Evolutionary conservation across 2,888 invertebrate genomes (phyloP).

Genomic region (Minunthozetes semirufus): DNA sequence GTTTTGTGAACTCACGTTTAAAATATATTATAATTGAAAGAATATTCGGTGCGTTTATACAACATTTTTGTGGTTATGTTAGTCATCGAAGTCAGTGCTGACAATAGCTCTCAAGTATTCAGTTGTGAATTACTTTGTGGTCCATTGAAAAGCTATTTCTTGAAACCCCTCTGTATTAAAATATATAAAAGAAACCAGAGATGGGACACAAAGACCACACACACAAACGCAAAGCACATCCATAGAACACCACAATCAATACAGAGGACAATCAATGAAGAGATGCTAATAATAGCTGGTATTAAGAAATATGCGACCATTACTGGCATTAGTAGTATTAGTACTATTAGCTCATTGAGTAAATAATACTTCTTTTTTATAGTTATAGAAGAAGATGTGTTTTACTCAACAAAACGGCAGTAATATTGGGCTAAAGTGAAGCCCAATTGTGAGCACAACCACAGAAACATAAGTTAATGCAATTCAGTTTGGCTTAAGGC

Average conservation of each 20-base stretch:
- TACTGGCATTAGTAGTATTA: neutral
- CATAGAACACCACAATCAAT: neutral
- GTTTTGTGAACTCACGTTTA: too few species aligned
- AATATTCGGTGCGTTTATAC: too few species aligned
- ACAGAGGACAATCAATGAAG: neutral
- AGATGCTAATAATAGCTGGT: neutral
- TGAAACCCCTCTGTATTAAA: neutral
- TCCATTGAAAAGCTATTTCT: neutral
- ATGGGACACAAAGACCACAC: slow-evolving; percentile 12
- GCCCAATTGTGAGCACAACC: neutral
- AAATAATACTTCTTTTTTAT: neutral
- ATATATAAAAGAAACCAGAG: slow-evolving; percentile 2
- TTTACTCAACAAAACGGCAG: neutral
- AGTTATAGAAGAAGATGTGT: neutral
- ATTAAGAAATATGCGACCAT: neutral
- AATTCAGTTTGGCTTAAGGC: slow-evolving; percentile 4
- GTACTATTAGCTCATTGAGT: slow-evolving; percentile 7
- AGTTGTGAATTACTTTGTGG: neutral
- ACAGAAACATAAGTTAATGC: neutral
- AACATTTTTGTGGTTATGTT: neutral
- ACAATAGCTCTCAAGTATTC: neutral
- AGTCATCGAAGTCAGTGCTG: neutral
- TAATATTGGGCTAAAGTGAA: neutral
- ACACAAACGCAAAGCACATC: neutral
- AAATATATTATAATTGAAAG: too few species aligned